Conservation (phyloP, 2,888 invertebrate species). For the Melanchra persicariae region DNA sequence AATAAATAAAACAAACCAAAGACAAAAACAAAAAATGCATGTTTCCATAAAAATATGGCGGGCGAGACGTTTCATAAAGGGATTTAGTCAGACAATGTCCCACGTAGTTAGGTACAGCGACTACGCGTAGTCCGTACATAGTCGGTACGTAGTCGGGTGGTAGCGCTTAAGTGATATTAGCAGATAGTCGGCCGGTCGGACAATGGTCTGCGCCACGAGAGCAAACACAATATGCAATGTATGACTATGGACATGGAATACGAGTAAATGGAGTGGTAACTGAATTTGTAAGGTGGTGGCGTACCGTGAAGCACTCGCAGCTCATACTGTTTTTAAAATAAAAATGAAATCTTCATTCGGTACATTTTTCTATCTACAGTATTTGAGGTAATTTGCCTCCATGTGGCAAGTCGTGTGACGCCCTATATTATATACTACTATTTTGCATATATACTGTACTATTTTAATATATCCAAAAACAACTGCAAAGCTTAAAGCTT, state of each 20-base stretch:
- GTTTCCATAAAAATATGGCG: slow-evolving; percentile 50
- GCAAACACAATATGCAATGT: slow-evolving; percentile 82
- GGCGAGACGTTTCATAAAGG: slow-evolving; percentile 59
- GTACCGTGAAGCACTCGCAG: too few species aligned
- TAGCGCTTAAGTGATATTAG: slow-evolving; percentile 76
- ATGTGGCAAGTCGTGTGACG: too few species aligned
- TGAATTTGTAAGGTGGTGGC: background rate
- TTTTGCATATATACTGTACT: too few species aligned
- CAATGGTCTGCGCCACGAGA: slow-evolving; percentile 68
- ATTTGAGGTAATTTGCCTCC: too few species aligned
- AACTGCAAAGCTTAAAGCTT: too few species aligned
- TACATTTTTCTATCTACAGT: too few species aligned
- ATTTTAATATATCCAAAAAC: too few species aligned
- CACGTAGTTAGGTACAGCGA: slow-evolving; percentile 36
- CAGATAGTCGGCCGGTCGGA: slow-evolving; percentile 71
- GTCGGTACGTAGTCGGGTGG: slow-evolving; percentile 33
- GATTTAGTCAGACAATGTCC: slow-evolving; percentile 65
- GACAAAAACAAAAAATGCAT: slow-evolving; percentile 15
- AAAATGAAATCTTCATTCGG: too few species aligned
- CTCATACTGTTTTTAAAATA: too few species aligned
- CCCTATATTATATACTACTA: too few species aligned
- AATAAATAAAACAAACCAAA: too few species aligned
- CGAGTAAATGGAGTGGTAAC: slow-evolving; percentile 16
- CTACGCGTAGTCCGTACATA: slow-evolving; percentile 26
- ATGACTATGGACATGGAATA: slow-evolving; percentile 65